A percentile compares a stretch with the other conserved stretches of the same genome.
Evolutionary conservation across 1,140 invertebrate species (phyloP).

Genomic region (Pseudomyrmex pallidus): DNA sequence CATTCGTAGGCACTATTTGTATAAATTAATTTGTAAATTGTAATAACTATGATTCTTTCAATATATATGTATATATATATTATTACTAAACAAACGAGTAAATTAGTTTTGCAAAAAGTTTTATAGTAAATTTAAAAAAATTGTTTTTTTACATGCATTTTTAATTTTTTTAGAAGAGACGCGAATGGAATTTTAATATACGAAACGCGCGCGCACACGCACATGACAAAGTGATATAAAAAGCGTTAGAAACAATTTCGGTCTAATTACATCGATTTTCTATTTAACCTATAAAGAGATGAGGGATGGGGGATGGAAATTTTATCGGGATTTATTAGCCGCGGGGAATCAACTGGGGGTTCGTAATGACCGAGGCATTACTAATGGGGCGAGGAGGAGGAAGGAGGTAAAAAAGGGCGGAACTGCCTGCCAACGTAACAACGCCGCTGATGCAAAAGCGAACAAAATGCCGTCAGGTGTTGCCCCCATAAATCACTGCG

Average conservation of each 20-base stretch:
- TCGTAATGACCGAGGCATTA: conserved; percentile 81
- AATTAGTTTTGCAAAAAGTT: too few relatives aligned
- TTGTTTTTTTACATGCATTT: too few relatives aligned
- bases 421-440: conserved; percentile 78
- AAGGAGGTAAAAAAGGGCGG: conserved; percentile 73
- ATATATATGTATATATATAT: too few relatives aligned
- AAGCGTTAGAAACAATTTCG: conserved; percentile 35
- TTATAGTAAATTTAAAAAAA: too few relatives aligned
- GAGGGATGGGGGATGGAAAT: conserved; percentile 69
- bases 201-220: not conserved
- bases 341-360: conserved; percentile 78
- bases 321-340: conserved; percentile 81
- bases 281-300: not conserved
- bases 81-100: too few relatives aligned
- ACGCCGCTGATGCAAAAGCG: conserved; percentile 77
- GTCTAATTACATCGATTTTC: conserved; percentile 29
- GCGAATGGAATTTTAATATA: not conserved
- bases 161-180: not conserved
- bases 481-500: conserved; percentile 81
- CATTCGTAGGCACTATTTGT: too few relatives aligned
- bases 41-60: not conserved
- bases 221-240: not conserved
- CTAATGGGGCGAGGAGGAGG: conserved; percentile 73
- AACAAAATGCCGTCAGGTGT: conserved; percentile 81
- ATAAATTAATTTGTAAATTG: not conserved